Conservation (phyloP, 2,113 vertebrate species). For the Melospiza georgiana region DNA sequence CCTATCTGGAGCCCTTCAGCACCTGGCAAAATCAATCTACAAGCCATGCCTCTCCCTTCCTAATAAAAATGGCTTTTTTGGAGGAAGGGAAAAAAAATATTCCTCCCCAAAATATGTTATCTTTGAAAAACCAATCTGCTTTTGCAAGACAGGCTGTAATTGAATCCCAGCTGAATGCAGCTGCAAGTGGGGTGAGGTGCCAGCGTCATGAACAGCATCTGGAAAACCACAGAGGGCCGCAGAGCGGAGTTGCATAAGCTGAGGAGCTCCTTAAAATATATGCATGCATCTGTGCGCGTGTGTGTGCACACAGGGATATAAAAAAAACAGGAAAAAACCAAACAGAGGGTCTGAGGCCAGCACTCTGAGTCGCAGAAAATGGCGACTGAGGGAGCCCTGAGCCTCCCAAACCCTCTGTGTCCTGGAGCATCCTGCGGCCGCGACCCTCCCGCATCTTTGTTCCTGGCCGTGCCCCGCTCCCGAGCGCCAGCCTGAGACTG, state of each 20-base stretch:
- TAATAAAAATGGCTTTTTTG: neutral
- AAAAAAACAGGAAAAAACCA: neutral
- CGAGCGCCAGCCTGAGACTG: constrained; percentile 63
- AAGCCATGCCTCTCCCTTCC: neutral
- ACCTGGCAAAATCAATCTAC: neutral
- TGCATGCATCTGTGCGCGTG: fast-evolving
- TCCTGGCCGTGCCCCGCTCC: constrained; percentile 10
- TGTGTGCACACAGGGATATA: neutral
- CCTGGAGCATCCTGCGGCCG: neutral
- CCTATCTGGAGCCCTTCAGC: neutral
- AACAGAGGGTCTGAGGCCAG: neutral
- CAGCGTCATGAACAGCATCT: constrained; percentile 43
- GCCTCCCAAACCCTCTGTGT: neutral
- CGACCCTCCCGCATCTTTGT: constrained; percentile 64
- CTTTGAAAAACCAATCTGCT: constrained; percentile 69
- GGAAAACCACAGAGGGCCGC: constrained; percentile 45
- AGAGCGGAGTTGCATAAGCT: constrained; percentile 9
- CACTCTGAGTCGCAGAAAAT: neutral
- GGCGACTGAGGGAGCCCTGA: neutral
- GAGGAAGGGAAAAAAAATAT: neutral
- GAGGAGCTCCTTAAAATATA: neutral
- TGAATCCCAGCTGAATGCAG: constrained; percentile 74
- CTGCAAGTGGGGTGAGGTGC: constrained; percentile 66
- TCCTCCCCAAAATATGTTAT: constrained; percentile 41
- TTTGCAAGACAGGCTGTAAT: constrained; percentile 60